Evolutionary conservation across 1,140 invertebrate species (phyloP).

Genomic region (Pectinophora gossypiella): DNA sequence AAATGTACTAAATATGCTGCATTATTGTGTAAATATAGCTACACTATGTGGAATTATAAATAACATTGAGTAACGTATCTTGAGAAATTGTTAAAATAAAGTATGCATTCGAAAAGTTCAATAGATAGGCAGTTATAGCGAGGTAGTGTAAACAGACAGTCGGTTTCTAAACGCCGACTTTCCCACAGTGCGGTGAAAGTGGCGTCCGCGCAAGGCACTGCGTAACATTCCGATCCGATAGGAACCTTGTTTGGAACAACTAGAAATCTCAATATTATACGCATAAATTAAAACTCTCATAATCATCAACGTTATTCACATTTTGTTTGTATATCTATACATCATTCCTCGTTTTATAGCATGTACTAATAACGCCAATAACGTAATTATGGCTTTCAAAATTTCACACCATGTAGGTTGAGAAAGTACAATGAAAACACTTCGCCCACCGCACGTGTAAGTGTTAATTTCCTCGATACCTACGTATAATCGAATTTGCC

Average conservation of each 20-base stretch:
- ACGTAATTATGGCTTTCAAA: no score
- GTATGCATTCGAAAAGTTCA: neutral
- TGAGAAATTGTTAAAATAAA: no score
- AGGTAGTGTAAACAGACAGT: conserved; percentile 29
- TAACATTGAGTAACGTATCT: neutral
- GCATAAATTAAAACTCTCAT: neutral
- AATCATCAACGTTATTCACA: no score
- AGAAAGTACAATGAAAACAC: neutral
- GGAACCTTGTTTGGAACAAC: conserved; percentile 33
- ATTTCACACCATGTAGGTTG: neutral
- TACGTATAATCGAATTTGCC: neutral
- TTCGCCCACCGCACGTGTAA: neutral
- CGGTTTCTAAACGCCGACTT: conserved; percentile 60
- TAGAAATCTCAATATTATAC: conserved; percentile 4
- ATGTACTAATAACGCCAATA: no score
- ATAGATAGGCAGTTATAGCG: neutral
- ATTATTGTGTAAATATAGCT: no score
- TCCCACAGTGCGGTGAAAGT: conserved; percentile 63
- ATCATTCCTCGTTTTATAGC: no score
- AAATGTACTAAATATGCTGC: no score
- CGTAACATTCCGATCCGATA: conserved; percentile 46
- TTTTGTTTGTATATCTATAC: neutral
- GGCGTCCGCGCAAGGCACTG: conserved; percentile 43
- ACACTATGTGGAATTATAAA: no score
- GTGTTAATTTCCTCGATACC: conserved; percentile 1